Evolutionary conservation across 2,797 vertebrate genomes (phyloP).

Genomic region (Lagodon rhomboides): DNA sequence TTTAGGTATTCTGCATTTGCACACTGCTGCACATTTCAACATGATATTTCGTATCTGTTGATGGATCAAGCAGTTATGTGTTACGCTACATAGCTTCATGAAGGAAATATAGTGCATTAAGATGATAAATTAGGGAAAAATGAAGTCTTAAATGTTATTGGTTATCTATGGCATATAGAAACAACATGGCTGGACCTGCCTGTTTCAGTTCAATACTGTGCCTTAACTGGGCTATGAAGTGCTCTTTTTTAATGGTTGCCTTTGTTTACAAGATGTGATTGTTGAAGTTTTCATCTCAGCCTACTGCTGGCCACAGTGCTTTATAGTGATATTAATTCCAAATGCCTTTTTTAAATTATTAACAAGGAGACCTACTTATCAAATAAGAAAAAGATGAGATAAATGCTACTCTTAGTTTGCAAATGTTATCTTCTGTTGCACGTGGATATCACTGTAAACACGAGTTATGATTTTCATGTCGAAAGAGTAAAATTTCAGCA

Average conservation of each 20-base stretch:
- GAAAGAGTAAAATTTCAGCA: not conserved
- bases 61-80: conserved; percentile 10
- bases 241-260: conserved; percentile 35
- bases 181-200: conserved; percentile 57
- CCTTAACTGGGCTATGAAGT: conserved; percentile 51
- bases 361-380: not conserved
- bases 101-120: conserved; percentile 20
- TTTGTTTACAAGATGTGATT: conserved; percentile 45
- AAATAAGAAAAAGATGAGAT: not conserved
- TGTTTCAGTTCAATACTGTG: conserved; percentile 57
- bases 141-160: conserved; percentile 14
- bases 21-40: not conserved
- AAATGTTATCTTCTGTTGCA: not conserved
- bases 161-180: conserved; percentile 35
- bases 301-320: conserved; percentile 26
- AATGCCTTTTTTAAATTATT: conserved; percentile 6
- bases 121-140: conserved; percentile 4
- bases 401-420: not conserved
- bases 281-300: conserved; percentile 44
- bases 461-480: not conserved
- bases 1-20: not conserved
- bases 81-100: conserved; percentile 15
- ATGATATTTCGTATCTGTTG: conserved; percentile 20
- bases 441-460: conserved; percentile 34
- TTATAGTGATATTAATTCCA: conserved; percentile 27